Base-by-base conservation (phyloP, 2,113 vertebrate species). In the Myiozetetes cayanensis region DNA sequence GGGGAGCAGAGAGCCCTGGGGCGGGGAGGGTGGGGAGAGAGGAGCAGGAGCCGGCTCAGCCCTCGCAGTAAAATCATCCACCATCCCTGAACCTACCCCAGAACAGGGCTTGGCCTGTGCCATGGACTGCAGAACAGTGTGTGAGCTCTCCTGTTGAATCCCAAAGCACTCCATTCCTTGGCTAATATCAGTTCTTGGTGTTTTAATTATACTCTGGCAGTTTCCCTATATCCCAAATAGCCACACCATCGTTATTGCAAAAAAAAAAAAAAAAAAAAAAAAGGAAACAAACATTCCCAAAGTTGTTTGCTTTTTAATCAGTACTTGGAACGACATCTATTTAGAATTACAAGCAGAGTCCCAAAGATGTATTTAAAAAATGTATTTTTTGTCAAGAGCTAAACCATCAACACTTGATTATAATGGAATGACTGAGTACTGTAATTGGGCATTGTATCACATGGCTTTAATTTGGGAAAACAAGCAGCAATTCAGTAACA, bases 401-500 rank as follows among this genome's bases (percentile, higher is more conserved):
- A 85, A 91, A 43, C 55, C 41, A 95, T 44, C 47, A 58, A 53
- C 27, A 9, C 37, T 23, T 49, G 55, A 83, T 83, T 74, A 71
- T 62, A 83, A 77, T 44, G 37, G 82, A 73, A 91, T 53, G 68
- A 70, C 82, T 82, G 74, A 91, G 37, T 71, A 14, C 33, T 72
- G 85, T 93, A 93, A 88, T 52, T 90, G 85, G 56, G 65, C 39
- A 49, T 92, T 93, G 67, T 83, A 37, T 80, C 33, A 20, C 39
- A 21, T 65, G 63, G 65, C 82, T 96, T 88, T 93, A 68, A 95
- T 84, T 96, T 78, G 80, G 25, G 35, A 77, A 85, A 84, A 83
- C 68, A 88, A 94, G 67, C 10, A 76, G 50, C 43, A 77, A 74
- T 92, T 77, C 76, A 59, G 31, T 81, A 68, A 46, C 67, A 37